phyloP scores from a whole-genome alignment of 2,113 vertebrate genomes.

The Canis aureus region DNA sequence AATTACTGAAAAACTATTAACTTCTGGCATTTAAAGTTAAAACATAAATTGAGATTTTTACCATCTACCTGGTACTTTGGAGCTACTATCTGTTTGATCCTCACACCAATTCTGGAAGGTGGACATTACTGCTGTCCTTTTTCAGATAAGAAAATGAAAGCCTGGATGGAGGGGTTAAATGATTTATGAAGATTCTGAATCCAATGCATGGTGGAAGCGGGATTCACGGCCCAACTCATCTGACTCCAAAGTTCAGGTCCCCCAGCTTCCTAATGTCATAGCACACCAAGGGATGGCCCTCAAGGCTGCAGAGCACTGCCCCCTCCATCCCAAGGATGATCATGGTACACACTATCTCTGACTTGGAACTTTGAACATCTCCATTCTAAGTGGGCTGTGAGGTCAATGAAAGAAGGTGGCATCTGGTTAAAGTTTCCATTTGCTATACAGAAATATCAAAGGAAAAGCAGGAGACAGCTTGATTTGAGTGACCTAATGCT shows the following conservation, averaged over 20 bases:
- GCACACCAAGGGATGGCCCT: background rate
- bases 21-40: background rate
- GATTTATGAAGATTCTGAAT: background rate
- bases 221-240: background rate
- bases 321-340: rapidly evolving
- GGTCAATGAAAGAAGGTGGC: background rate
- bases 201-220: background rate
- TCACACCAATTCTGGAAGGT: background rate
- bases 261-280: background rate
- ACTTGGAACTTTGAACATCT: background rate
- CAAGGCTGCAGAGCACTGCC: background rate
- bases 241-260: background rate
- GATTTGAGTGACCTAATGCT: background rate
- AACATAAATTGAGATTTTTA: background rate
- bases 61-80: background rate
- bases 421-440: background rate
- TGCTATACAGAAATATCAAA: slow-evolving; percentile 6
- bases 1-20: background rate
- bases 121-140: background rate
- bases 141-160: background rate
- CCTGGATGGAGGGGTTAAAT: background rate
- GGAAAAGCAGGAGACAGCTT: background rate
- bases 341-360: background rate
- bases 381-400: background rate
- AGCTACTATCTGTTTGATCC: background rate